Base-by-base conservation (phyloP, 2,797 vertebrate genomes). In the Allobates femoralis region DNA sequence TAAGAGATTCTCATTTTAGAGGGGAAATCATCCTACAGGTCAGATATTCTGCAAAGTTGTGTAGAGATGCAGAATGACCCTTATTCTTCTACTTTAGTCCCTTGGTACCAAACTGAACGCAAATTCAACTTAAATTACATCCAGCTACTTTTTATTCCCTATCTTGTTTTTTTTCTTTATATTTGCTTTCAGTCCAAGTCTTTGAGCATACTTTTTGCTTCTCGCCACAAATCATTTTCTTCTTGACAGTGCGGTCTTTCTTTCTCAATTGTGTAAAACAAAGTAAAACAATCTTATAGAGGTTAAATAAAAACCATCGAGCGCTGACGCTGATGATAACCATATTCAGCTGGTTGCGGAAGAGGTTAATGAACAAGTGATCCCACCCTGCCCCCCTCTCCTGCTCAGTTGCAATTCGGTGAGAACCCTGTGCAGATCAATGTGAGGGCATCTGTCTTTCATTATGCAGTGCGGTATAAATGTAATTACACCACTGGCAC, bases 401-500 rank as follows among this genome's bases (percentile, higher is more conserved):
- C 46, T 34, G 19, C 41, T 28, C n/a, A 83, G 81, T 81, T 86
- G 80, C 50, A 86, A 58, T 56, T 32, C 28, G 69, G 82, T 85
- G 86, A 88, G 77, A 88, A 87, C 64, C 21, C 41, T 76, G 37
- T 75, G 66, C 76, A 55, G 82, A 88, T 81, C 46, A 64, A 53
- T 84, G 28, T 76, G 77, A 56, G 66, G 85, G 86, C 81, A 87
- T 87, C 81, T 87, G 86, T 51, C 56, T 81, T 50, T 79, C 58
- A 88, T 88, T 88, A 84, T 18, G 23, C 58, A 32, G n/a, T 58
- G 69, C 37, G 76, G 79, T 76, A 81, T 74, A 88, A 81, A 84
- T 53, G 82, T 55, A 85, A 88, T 83, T 69, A 81, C 79, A 73
- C 55, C 67, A 30, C 66, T 87, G 81, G 81, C 81, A 87, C 64